Evolutionary conservation across 2,888 invertebrate genomes (phyloP).

Genomic region (Eurytoma californica): DNA sequence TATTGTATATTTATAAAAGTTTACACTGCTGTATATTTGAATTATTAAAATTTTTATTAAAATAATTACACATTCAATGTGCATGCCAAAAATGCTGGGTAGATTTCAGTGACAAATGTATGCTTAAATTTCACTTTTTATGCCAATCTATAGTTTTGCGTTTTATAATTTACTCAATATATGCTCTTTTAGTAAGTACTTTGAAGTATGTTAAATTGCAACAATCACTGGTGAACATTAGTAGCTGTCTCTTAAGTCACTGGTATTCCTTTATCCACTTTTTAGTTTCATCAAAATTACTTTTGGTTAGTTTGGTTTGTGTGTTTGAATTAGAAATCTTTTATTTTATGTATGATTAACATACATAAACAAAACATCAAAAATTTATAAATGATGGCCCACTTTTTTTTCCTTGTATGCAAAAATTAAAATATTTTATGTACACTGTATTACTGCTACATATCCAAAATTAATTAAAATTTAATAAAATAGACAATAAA

Average conservation of each 20-base stretch:
- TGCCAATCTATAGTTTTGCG: conserved; percentile 42
- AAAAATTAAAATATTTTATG: conserved; percentile 16
- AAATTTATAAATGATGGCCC: conserved; percentile 50
- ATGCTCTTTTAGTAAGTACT: conserved; percentile 54
- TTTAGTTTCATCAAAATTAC: conserved; percentile 1
- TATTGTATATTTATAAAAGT: conserved; percentile 67
- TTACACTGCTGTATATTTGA: conserved; percentile 69
- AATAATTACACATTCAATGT: conserved; percentile 65
- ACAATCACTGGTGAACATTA: conserved; percentile 57
- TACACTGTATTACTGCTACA: not conserved
- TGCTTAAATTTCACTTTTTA: conserved; percentile 68
- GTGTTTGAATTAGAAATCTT: conserved; percentile 1
- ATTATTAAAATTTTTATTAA: conserved; percentile 54
- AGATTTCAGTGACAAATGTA: conserved; percentile 66
- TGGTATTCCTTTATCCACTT: conserved; percentile 20
- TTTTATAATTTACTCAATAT: conserved; percentile 39
- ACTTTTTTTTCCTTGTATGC: conserved; percentile 40
- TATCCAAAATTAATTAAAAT: not conserved
- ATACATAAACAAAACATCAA: conserved; percentile 13
- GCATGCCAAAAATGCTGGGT: conserved; percentile 71
- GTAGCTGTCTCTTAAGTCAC: conserved; percentile 46
- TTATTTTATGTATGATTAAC: not conserved
- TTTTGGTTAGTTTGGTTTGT: conserved; percentile 38
- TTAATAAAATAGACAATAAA: conserved; percentile 13
- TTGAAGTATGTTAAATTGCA: conserved; percentile 47